Base-by-base conservation (phyloP, 2,113 vertebrate species). In the Toxotes chatareus region DNA sequence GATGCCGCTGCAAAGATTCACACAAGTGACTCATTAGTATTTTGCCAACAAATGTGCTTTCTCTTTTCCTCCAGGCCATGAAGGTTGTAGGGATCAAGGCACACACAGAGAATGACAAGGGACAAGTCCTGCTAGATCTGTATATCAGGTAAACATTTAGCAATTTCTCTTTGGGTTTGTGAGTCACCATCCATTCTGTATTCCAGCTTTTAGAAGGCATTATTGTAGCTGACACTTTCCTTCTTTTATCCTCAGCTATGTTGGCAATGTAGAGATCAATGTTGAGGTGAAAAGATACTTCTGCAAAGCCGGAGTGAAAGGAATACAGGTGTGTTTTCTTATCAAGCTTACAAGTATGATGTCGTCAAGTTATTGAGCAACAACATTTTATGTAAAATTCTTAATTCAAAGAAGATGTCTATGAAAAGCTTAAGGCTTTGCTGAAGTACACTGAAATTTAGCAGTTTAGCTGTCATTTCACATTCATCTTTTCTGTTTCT, bases 221-320 rank as follows among this genome's bases (percentile, higher is more conserved):
- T 42, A 27, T 32, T 46, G 12, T 55, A 10, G 4, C 5, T 81
- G 49, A 69, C 44, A 11, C 36, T 61, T 42, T 60, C 21, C 23
- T 74, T 74, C 69, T 66, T 46, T 5, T 65, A 13, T 79, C 46
- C 51, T 73, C 88, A 96, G 97, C 92, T 99, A 97, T 16, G 96
- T 97, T 42, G 97, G 97, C 21, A 96, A 98, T 12, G 87, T 96
- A 9, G 97, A 99, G 92, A 97, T 99, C 79, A 95, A 98, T 14
- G 97, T 98, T 67, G 97, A 98, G 90, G 96, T 98, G 78, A 99
- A 99, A 91, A 96, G 96, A 71, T 98, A 97, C 86, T 97, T 98
- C 93, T 98, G 97, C 92, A 98, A 98, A 93, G 97, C 97, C 8
- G 97, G 97, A 84, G 94, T 99, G 84, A 97, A 99, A 73, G 97